These are phyloP conservation scores for Neosilurus mollespiculum DNA, from an alignment of 2,797 vertebrate genomes.

Conservation along the genomic window DNA sequence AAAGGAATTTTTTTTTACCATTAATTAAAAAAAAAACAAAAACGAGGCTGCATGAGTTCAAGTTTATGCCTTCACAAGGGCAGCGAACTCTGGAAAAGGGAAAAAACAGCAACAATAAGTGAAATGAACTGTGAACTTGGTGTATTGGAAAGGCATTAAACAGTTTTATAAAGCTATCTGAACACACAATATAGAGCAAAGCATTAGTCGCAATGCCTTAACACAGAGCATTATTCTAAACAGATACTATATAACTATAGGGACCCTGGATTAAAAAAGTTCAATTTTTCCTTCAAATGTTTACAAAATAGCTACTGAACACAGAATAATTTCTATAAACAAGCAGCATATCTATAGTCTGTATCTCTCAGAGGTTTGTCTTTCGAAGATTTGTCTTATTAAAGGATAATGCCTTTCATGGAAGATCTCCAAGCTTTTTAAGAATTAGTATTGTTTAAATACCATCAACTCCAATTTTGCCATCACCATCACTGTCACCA, in stretches of 20 bases:
- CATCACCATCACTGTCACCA: slow-evolving; percentile 78
- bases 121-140: background rate
- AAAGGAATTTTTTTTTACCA: slow-evolving; percentile 28
- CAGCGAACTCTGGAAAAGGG: slow-evolving; percentile 59
- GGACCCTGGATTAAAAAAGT: background rate
- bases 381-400: too few relatives aligned
- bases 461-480: slow-evolving; percentile 81
- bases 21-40: slow-evolving; percentile 53
- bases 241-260: too few relatives aligned
- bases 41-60: slow-evolving; percentile 32
- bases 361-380: background rate
- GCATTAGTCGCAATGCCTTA: too few relatives aligned
- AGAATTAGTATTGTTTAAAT: slow-evolving; percentile 15
- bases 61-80: slow-evolving; percentile 65
- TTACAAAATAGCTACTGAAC: background rate
- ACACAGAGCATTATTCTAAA: background rate
- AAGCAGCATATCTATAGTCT: background rate
- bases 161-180: background rate
- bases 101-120: background rate
- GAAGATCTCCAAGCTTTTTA: background rate
- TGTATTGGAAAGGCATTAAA: background rate
- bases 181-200: background rate
- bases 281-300: background rate
- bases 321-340: background rate
- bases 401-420: background rate